phyloP scores from a whole-genome alignment of 2,797 vertebrate species.

The Melanotaenia pygmaea region DNA sequence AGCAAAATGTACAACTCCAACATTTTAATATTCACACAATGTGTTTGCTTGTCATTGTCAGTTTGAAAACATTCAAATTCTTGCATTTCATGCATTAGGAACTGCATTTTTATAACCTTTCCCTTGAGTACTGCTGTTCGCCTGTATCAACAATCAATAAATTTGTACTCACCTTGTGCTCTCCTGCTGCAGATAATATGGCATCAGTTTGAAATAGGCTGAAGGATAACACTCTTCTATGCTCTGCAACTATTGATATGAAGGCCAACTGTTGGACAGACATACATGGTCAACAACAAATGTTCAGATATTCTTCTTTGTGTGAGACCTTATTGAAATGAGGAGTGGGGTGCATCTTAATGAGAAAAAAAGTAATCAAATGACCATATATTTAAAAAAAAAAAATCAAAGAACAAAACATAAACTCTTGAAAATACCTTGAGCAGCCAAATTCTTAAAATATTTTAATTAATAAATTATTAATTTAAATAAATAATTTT shows the following conservation, averaged over 20 bases:
- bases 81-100: conserved; percentile 15
- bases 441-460: background rate
- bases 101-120: conserved; percentile 18
- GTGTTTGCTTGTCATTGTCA: conserved; percentile 8
- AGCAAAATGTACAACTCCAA: conserved; percentile 16
- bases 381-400: background rate
- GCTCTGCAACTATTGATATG: conserved; percentile 31
- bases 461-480: background rate
- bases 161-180: conserved; percentile 23
- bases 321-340: conserved; percentile 4
- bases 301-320: conserved; percentile 30
- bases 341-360: conserved; percentile 30
- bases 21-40: conserved; percentile 11
- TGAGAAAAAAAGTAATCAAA: conserved; percentile 38
- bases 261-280: conserved; percentile 33
- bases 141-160: conserved; percentile 41
- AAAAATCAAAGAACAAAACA: conserved; percentile 14
- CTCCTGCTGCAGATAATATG: conserved; percentile 39
- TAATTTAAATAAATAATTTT: background rate
- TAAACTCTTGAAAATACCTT: conserved; percentile 17
- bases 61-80: conserved; percentile 8
- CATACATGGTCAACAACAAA: conserved; percentile 17
- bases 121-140: conserved; percentile 19
- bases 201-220: conserved; percentile 38
- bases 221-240: conserved; percentile 43